A percentile compares a stretch with the other conserved stretches of the same genome.
These are phyloP conservation scores for Matsumurasca onukii DNA, from an alignment of 1,140 invertebrate species.

Conservation along the genomic window DNA sequence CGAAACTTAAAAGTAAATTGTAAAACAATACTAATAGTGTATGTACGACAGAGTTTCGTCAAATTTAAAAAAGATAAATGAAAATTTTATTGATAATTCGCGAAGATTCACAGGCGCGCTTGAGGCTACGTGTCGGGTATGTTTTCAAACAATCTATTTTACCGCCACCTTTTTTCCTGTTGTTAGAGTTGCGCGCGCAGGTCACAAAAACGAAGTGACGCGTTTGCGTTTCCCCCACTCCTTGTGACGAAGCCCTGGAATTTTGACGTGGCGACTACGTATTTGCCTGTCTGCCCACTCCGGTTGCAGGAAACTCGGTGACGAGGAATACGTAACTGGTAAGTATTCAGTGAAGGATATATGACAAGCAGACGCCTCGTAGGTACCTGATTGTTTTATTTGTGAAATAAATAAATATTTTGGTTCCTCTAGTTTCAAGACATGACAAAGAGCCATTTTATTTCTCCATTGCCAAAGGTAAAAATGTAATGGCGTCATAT, in stretches of 20 bases:
- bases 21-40: too few relatives aligned
- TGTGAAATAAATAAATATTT: constrained; percentile 34
- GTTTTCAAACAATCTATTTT: too few relatives aligned
- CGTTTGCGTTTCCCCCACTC: constrained; percentile 26
- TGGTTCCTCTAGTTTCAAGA: constrained; percentile 38
- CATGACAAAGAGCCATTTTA: constrained; percentile 45
- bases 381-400: constrained; percentile 12
- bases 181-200: constrained; percentile 18
- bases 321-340: constrained; percentile 85
- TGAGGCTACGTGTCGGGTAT: too few relatives aligned
- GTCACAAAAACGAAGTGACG: constrained; percentile 26
- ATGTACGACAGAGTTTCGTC: too few relatives aligned
- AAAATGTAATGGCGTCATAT: constrained; percentile 53
- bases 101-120: too few relatives aligned
- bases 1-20: too few relatives aligned
- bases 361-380: constrained; percentile 56
- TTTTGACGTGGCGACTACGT: constrained; percentile 94
- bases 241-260: constrained; percentile 86
- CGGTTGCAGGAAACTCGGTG: constrained; percentile 88
- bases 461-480: constrained; percentile 46
- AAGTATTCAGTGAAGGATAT: constrained; percentile 61
- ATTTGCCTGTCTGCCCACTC: constrained; percentile 87
- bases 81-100: too few relatives aligned
- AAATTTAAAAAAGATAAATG: too few relatives aligned
- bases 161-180: too few relatives aligned